Evolutionary conservation across 1,140 invertebrate genomes (phyloP).

Genomic region (Anthonomus grandis): DNA sequence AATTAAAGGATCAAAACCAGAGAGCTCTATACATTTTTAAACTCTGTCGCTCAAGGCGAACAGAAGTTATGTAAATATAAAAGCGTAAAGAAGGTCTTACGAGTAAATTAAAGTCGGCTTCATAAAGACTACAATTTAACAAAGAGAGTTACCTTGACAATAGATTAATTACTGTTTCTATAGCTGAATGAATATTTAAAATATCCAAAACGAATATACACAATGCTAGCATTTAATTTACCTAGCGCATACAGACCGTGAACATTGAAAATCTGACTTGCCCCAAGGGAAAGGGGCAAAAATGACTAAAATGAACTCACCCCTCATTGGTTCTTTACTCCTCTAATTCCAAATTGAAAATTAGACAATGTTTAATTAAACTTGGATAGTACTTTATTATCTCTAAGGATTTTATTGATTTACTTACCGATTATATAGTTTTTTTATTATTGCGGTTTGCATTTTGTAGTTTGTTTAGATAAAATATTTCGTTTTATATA

Average conservation of each 20-base stretch:
- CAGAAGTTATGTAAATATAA: constrained; percentile 35
- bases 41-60: too few species aligned
- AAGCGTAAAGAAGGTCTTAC: constrained; percentile 43
- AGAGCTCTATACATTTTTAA: too few species aligned
- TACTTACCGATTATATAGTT: too few species aligned
- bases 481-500: too few species aligned
- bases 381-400: too few species aligned
- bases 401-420: too few species aligned
- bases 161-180: constrained; percentile 50
- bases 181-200: constrained; percentile 47
- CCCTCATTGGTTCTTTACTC: too few species aligned
- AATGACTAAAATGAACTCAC: constrained; percentile 25
- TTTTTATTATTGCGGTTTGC: too few species aligned
- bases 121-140: constrained; percentile 45
- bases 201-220: constrained; percentile 45
- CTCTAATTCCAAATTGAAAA: too few species aligned
- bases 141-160: constrained; percentile 47
- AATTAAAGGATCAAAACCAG: too few species aligned
- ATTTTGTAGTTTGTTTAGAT: too few species aligned
- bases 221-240: constrained; percentile 44
- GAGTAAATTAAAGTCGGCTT: constrained; percentile 48
- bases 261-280: constrained; percentile 34
- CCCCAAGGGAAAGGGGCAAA: constrained; percentile 32
- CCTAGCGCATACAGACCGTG: constrained; percentile 34
- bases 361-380: too few species aligned